Base-by-base conservation (phyloP, 2,888 invertebrate genomes). In the Drosophila niveifrons region DNA sequence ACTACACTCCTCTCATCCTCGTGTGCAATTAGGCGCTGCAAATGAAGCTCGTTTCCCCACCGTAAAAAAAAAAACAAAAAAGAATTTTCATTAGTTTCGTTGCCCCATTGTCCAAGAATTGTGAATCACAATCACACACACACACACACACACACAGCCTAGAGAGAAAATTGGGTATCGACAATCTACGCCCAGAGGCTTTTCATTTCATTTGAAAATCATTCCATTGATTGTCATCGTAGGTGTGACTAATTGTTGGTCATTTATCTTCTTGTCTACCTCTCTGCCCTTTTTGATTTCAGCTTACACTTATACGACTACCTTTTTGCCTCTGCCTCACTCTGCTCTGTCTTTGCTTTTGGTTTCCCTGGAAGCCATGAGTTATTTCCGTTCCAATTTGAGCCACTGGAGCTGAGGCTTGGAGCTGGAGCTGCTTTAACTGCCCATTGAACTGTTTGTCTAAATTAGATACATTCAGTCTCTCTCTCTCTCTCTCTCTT, bases 201-300 rank as follows among this genome's bases (percentile, higher is more conserved):
- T 61, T 66, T 63, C 67, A 58, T 68, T 65, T 71, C 66, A 67
- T 74, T 82, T 62, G 78, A 69, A 87, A 83, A 86, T 89, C 82
- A 78, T 75, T 82, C 85, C 69, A 69, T 88, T 88, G 83, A 84
- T 84, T 89, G 85, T 87, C 88, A 82, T 89, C 87, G 89, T 84
- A 86, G 85, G 85, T 86, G 85, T 86, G 89, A 86, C 85, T 89
- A 86, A 86, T 86, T 86, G 85, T 78, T 89, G 89, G 78, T 76
- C 85, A 89, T 86, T 86, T 86, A 87, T 86, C 85, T 86, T 87
- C 79, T 81, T 51, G 53, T 28, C 41, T 18, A 31, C 66, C 63
- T 55, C 55, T 15, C 53, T 72, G 44, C 18, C 29, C 31, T 31
- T 31, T 52, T 44, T 44, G 51, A 18, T 46, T 48, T 47, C 28